These are phyloP conservation scores for Barnardius zonarius DNA, from an alignment of 2,113 vertebrate species.

Conservation along the genomic window DNA sequence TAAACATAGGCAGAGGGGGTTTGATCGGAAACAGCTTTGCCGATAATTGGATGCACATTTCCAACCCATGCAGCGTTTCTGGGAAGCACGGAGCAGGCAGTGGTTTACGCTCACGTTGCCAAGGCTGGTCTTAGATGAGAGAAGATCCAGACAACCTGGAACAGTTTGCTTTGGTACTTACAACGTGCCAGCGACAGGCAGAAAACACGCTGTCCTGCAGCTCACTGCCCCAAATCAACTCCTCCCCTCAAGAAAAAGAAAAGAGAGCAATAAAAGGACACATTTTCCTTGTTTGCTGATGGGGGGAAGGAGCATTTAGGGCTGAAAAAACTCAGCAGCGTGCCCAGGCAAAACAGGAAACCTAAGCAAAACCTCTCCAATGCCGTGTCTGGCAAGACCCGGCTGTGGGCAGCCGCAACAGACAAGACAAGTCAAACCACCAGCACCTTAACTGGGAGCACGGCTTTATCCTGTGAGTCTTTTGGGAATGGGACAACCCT, in stretches of 20 bases:
- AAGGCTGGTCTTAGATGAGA: not conserved
- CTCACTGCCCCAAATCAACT: not conserved
- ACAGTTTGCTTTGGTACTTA: not conserved
- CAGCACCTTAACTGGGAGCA: not conserved
- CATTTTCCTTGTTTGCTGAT: not conserved
- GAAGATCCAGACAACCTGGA: not conserved
- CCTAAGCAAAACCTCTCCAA: not conserved
- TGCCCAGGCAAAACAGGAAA: not conserved
- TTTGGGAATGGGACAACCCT: not conserved
- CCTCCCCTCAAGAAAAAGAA: not conserved
- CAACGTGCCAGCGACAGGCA: not conserved
- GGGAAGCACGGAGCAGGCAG: not conserved
- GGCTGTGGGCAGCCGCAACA: not conserved
- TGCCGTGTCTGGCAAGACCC: accelerated
- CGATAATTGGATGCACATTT: not conserved
- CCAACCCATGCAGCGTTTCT: accelerated
- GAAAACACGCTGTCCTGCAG: not conserved
- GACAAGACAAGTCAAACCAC: not conserved
- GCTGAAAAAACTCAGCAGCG: not conserved
- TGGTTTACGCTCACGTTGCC: not conserved
- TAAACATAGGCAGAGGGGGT: accelerated
- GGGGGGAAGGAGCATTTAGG: accelerated
- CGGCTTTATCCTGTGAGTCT: not conserved
- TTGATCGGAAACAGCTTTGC: not conserved
- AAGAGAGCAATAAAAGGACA: not conserved